These are phyloP conservation scores for Trichonephila clavipes DNA, from an alignment of 1,140 invertebrate genomes.

Conservation along the genomic window DNA sequence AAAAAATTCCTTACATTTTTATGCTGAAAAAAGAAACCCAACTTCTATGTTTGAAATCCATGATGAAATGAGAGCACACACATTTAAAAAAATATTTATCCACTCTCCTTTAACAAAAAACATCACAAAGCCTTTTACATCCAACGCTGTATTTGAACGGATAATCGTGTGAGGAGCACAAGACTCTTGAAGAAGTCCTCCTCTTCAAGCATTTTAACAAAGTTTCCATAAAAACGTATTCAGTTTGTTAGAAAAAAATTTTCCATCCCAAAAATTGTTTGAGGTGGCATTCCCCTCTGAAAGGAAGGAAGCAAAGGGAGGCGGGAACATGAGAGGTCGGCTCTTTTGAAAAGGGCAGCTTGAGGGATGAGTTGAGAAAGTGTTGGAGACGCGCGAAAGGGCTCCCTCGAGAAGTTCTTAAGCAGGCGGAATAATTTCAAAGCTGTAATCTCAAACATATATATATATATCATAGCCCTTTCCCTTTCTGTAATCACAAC, in stretches of 20 bases:
- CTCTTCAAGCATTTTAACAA: slow-evolving; percentile 42
- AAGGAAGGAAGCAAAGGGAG: neutral
- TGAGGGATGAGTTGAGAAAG: neutral
- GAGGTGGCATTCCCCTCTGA: neutral
- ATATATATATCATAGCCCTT: neutral
- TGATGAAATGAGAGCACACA: too few species aligned
- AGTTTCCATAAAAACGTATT: slow-evolving; percentile 40
- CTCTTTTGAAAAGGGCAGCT: slow-evolving; percentile 4
- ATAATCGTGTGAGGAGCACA: neutral
- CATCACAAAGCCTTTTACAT: slow-evolving; percentile 5
- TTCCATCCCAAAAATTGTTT: neutral
- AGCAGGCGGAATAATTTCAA: slow-evolving; percentile 68
- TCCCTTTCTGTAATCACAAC: neutral
- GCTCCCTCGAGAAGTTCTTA: slow-evolving; percentile 47
- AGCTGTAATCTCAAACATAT: neutral
- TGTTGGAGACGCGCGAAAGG: slow-evolving; percentile 17
- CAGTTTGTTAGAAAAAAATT: neutral
- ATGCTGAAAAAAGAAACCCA: too few species aligned
- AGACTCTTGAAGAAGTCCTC: slow-evolving; percentile 1
- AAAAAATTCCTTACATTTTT: too few species aligned
- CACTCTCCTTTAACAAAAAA: neutral
- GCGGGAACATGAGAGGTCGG: neutral
- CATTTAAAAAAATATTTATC: neutral
- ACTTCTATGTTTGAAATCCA: too few species aligned
- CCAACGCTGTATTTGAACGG: neutral